Base-by-base conservation (phyloP, 1,140 invertebrate genomes). In the Dendroctonus valens region DNA sequence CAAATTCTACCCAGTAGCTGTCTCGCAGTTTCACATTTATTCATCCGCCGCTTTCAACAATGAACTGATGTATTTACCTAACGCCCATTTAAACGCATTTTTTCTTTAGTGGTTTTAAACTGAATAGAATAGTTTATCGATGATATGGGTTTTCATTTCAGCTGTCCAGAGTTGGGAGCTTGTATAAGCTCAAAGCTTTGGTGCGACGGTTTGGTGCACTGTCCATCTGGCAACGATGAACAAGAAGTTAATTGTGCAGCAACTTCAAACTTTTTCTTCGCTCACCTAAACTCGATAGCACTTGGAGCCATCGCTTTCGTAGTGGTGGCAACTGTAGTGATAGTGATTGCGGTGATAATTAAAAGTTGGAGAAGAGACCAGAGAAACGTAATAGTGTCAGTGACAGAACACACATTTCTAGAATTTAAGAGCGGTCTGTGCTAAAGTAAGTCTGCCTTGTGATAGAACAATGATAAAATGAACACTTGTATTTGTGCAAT, bases 171-270 rank as follows among this genome's bases (percentile, higher is more conserved):
- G 72, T 76, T 90, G 11, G 84, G 87, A 37, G 89, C 88, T 1
- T 91, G 89, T 75, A 90, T 91, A 68, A 88, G 84, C 67, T 82
- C 86, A 0, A 81, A 85, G 5, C 76, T 91, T 0, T 90, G 89
- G 87, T 91, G 89, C 76, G 89, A 91, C 73, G 88, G 88, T 0
- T 79, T 84, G 1, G 78, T 80, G 5, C 87, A 91, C 69, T 91
- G 89, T 76, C 89, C 89, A 0, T 89, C 87, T 0, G 89, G 88
- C 15, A 87, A 85, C 74, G 89, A 91, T 75, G 89, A 91, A 75
- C 85, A 86, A 59, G 83, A 87, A 71, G 74, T 79, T 14, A 89
- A 91, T 72, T 91, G 89, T 78, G 86, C 88, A 9, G 86, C 88
- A 64, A 85, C 84, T 60, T 85, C 87, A 70, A 85, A 86, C 8